Evolutionary conservation across 2,113 vertebrate genomes (phyloP), one percentile per base, ranked within the genome.

Genomic region (Fregetta grallaria): DNA sequence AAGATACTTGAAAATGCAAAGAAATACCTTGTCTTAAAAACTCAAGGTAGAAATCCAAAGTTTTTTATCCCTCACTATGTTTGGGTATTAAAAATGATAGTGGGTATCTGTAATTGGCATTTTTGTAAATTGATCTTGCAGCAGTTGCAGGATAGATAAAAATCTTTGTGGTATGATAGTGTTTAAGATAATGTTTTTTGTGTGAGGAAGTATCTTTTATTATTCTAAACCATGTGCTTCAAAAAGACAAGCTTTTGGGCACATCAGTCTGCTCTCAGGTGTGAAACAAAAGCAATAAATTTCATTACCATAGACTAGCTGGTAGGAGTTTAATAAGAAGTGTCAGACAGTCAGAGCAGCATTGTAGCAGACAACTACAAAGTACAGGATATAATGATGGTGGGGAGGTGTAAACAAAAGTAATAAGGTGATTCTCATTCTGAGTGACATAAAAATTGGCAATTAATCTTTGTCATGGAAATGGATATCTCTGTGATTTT

Each of bases 281-380:
- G 56, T 76, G 78, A 73, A 85, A 53, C 1, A 2, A 79, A 79
- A 72, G 38, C 52, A 27, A 0, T 55, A n/a, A 11, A 17, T 78
- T 68, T 85, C 70, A 32, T 18, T 47, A 2, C 30, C 19, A 13
- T 0, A 22, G n/a, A 50, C 0, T 1, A 58, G 32, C 36, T 71
- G 32, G 2, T 25, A 19, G 19, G 67, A 86, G 56, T 47, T 83
- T 14, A 72, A 19, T 80, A 15, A 3, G 10, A 49, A 55, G 13
- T 55, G 49, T 18, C 42, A 32, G 30, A 32, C 20, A 58, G 21
- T 49, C 29, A 47, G 55, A 44, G 30, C 27, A 19, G 32, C 3
- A 0, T 14, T 68, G 40, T 34, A 47, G 68, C 42, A 56, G 40
- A 29, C 17, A 45, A 2, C 38, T 53, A 12, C 25, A 29, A 23